Base-by-base conservation (phyloP, 2,888 invertebrate species). In the Sepiola atlantica region DNA sequence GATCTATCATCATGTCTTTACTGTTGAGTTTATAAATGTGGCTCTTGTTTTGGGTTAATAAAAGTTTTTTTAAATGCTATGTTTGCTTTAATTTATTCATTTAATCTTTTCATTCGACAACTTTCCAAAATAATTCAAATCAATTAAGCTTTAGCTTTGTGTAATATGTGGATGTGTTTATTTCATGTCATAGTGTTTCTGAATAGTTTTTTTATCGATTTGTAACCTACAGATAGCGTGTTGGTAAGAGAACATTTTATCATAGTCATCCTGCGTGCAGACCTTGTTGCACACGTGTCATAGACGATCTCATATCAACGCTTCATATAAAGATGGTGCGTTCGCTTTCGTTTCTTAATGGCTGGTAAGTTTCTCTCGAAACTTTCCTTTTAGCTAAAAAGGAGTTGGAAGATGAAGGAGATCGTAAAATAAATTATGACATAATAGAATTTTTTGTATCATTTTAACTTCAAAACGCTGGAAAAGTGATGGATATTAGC, bases 361-460 rank as follows among this genome's bases (percentile, higher is more conserved):
- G 77, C n/a, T 32, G 77, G 16, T n/a, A n/a, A 77, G 77, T 77
- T 77, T 77, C n/a, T n/a, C n/a, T 12, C 12, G n/a, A 77, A 77
- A 77, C n/a, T 77, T 77, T 77, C n/a, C 77, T 77, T 77, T 77
- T 77, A 77, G n/a, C 77, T 18, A n/a, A 77, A 77, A 77, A 77
- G 77, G 14, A 77, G 77, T 1, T 77, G 77, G n/a, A 77, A 14
- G 77, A 0, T 77, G n/a, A 32, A 77, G n/a, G n/a, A 77, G 77
- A 8, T 77, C 10, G 12, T 14, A 77, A 77, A 77, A 77, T n/a
- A n/a, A 77, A 16, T 77, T 12, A 77, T n/a, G n/a, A 32, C 77
- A 18, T 14, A 77, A 77, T 77, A 14, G 14, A 77, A 16, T 0
- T 32, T 32, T 77, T 77, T 77, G 14, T 77, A 16, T 6, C 12